Percentiles rank a stretch among this genome's conserved stretches.
Evolutionary conservation across 2,113 vertebrate species (phyloP).

Genomic region (Tupaia tana): DNA sequence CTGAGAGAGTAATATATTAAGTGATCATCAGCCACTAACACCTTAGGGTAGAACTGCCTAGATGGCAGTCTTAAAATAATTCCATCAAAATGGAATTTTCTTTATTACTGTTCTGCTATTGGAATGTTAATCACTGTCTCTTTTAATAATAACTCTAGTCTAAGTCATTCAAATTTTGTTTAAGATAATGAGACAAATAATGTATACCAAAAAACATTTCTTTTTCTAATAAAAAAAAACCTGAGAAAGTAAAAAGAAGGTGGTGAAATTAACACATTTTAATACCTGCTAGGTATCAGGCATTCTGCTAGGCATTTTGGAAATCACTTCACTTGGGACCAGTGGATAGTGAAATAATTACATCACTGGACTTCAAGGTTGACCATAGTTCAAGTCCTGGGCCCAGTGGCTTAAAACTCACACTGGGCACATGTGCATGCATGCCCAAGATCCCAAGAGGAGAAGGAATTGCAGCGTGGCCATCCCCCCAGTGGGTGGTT

Average conservation of each 20-base stretch:
- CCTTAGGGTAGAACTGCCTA: constrained; percentile 11
- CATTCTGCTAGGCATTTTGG: not conserved
- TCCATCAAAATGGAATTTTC: not conserved
- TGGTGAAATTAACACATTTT: constrained; percentile 9
- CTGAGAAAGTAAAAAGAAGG: not conserved
- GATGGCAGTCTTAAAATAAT: constrained; percentile 12
- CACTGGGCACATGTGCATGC: too few relatives aligned
- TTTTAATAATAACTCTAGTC: constrained; percentile 14
- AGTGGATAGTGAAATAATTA: too few relatives aligned
- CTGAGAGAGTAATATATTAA: constrained; percentile 22
- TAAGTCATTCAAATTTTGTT: constrained; percentile 12
- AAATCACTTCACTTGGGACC: not conserved
- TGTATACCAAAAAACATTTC: constrained; percentile 31
- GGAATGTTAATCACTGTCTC: constrained; percentile 3
- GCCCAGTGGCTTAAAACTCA: too few relatives aligned
- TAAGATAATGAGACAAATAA: constrained; percentile 14
- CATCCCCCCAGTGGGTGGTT: too few relatives aligned
- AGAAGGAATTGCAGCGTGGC: too few relatives aligned
- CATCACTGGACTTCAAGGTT: too few relatives aligned
- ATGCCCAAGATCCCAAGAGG: too few relatives aligned
- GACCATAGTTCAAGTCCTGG: too few relatives aligned
- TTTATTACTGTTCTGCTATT: not conserved
- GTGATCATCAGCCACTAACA: not conserved
- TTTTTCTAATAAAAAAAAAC: not conserved
- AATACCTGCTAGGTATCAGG: not conserved